A percentile compares a stretch with the other conserved stretches of the same genome.
These are phyloP conservation scores for Procapra przewalskii DNA, from an alignment of 2,113 vertebrate species.

Conservation along the genomic window DNA sequence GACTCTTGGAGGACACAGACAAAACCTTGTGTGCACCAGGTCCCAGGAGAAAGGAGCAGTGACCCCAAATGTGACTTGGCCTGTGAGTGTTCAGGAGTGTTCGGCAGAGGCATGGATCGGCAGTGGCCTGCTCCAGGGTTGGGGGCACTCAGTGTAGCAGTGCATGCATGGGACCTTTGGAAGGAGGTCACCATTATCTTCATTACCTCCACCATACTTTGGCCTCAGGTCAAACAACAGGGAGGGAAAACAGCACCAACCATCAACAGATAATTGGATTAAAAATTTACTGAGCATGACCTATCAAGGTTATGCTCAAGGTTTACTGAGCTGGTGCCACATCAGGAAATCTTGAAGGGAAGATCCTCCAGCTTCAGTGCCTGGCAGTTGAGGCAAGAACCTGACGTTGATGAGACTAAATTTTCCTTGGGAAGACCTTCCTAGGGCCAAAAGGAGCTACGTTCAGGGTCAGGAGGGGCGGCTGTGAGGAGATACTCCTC, in stretches of 20 bases:
- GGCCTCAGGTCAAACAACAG: not conserved
- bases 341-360: too few relatives aligned
- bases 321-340: too few relatives aligned
- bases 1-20: not conserved
- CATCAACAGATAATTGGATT: not conserved
- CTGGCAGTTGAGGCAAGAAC: too few relatives aligned
- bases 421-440: too few relatives aligned
- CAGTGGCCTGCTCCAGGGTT: not conserved
- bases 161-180: not conserved
- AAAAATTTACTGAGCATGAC: not conserved
- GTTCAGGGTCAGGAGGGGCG: too few relatives aligned
- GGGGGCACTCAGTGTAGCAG: not conserved
- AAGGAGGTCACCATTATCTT: not conserved
- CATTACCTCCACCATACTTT: not conserved
- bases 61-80: not conserved
- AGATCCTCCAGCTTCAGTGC: too few relatives aligned
- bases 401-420: too few relatives aligned
- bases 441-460: too few relatives aligned
- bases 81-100: not conserved
- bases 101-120: not conserved
- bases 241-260: not conserved
- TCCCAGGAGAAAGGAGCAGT: not conserved
- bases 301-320: too few relatives aligned
- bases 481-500: too few relatives aligned
- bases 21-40: not conserved